phyloP scores from a whole-genome alignment of 92 coral and sea anemone species.

The Bergia puertoricense region DNA sequence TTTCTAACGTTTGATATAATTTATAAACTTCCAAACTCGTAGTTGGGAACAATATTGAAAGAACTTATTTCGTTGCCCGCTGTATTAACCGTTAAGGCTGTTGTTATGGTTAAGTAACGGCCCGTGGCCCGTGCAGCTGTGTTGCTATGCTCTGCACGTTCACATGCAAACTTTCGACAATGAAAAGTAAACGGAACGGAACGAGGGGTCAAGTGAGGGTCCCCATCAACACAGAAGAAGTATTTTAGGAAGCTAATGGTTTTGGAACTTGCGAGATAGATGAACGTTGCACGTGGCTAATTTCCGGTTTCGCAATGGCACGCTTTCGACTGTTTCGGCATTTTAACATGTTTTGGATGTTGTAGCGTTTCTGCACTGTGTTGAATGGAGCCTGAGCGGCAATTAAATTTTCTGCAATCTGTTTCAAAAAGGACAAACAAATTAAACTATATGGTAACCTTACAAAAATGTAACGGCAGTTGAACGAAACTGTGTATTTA shows the following conservation, averaged over 20 bases:
- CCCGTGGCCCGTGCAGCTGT: conserved; percentile 3
- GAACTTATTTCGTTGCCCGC: background rate
- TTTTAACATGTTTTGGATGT: no score
- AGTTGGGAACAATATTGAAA: background rate
- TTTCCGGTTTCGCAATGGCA: background rate
- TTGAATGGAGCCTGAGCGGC: no score
- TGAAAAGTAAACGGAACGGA: conserved; percentile 27
- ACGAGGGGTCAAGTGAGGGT: conserved; percentile 23
- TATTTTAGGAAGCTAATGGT: background rate
- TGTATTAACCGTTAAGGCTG: background rate
- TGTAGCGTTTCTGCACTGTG: no score
- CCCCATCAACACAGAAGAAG: background rate
- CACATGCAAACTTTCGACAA: conserved; percentile 7
- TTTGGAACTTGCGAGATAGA: background rate
- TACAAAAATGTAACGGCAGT: no score
- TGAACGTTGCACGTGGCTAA: background rate
- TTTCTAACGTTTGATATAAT: background rate
- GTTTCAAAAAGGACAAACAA: no score
- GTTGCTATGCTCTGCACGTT: conserved; percentile 32
- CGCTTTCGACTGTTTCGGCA: background rate
- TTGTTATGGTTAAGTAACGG: conserved; percentile 11
- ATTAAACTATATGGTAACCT: no score
- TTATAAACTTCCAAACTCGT: background rate
- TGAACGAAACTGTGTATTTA: no score
- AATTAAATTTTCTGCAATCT: no score